These are phyloP conservation scores for Tenthredo mesomela DNA, from an alignment of 2,888 invertebrate genomes.

Conservation along the genomic window DNA sequence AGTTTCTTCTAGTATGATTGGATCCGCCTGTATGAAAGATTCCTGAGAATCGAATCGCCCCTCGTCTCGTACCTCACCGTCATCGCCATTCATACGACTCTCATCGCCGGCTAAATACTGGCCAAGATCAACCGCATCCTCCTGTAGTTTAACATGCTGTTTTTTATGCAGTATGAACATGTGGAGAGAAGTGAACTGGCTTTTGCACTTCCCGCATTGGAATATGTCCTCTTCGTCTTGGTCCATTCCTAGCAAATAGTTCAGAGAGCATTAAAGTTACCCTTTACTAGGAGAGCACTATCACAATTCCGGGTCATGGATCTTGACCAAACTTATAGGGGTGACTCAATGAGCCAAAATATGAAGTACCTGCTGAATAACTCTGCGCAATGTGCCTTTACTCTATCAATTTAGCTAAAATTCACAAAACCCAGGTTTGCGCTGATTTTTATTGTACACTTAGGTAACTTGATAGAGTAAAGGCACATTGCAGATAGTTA, in stretches of 20 bases:
- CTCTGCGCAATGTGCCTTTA: too few relatives aligned
- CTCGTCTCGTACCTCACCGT: slow-evolving; percentile 67
- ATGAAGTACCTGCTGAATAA: too few relatives aligned
- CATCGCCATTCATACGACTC: slow-evolving; percentile 65
- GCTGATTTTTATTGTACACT: too few relatives aligned
- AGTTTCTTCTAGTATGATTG: slow-evolving; percentile 74
- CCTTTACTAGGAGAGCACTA: too few relatives aligned
- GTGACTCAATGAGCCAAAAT: too few relatives aligned
- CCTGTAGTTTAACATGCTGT: slow-evolving; percentile 73
- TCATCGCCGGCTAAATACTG: slow-evolving; percentile 72
- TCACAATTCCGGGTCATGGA: too few relatives aligned
- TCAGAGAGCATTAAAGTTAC: neutral
- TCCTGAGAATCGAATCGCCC: slow-evolving; percentile 70
- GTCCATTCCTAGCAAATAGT: slow-evolving; percentile 67
- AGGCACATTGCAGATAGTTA: too few relatives aligned
- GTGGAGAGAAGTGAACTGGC: slow-evolving; percentile 82
- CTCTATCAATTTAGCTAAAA: too few relatives aligned
- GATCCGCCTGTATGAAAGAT: slow-evolving; percentile 69
- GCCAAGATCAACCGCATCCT: slow-evolving; percentile 72
- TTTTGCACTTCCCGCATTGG: slow-evolving; percentile 86
- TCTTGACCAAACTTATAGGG: too few relatives aligned
- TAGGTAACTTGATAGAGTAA: too few relatives aligned
- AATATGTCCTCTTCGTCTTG: slow-evolving; percentile 84
- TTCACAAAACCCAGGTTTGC: too few relatives aligned
- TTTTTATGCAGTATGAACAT: slow-evolving; percentile 83